phyloP scores from a whole-genome alignment of 2,888 invertebrate genomes.

The Malthinus seriepunctatus region DNA sequence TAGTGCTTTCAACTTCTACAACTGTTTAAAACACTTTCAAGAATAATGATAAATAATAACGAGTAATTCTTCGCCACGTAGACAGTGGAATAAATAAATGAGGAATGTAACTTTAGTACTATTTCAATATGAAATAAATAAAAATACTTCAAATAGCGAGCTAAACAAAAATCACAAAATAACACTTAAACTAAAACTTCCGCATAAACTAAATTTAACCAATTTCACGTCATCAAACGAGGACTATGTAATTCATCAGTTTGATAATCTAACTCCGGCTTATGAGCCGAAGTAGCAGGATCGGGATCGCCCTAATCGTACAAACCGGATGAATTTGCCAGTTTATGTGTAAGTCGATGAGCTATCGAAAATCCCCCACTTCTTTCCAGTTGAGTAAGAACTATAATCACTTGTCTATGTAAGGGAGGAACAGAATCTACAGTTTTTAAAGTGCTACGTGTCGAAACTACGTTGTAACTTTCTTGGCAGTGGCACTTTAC shows the following conservation, averaged over 20 bases:
- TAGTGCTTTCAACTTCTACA: too few relatives aligned
- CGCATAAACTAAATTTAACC: background rate
- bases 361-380: constrained; percentile 95
- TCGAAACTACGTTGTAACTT: constrained; percentile 97
- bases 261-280: constrained; percentile 78
- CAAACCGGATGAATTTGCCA: constrained; percentile 83
- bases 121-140: constrained; percentile 5
- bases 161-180: background rate
- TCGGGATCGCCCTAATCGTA: constrained; percentile 91
- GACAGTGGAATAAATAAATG: too few relatives aligned
- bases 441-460: constrained; percentile 88
- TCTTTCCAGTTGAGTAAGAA: constrained; percentile 93
- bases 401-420: constrained; percentile 94
- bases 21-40: too few relatives aligned
- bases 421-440: constrained; percentile 95
- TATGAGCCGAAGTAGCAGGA: constrained; percentile 68
- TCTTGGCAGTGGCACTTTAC: constrained; percentile 97
- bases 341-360: constrained; percentile 88
- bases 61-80: too few relatives aligned
- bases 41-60: too few relatives aligned
- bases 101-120: background rate
- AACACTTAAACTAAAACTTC: background rate
- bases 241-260: constrained; percentile 91
- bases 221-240: constrained; percentile 71
- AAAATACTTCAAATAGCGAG: background rate